These are phyloP conservation scores for Neocrepidodera transversa DNA, from an alignment of 2,888 invertebrate genomes.

Conservation along the genomic window DNA sequence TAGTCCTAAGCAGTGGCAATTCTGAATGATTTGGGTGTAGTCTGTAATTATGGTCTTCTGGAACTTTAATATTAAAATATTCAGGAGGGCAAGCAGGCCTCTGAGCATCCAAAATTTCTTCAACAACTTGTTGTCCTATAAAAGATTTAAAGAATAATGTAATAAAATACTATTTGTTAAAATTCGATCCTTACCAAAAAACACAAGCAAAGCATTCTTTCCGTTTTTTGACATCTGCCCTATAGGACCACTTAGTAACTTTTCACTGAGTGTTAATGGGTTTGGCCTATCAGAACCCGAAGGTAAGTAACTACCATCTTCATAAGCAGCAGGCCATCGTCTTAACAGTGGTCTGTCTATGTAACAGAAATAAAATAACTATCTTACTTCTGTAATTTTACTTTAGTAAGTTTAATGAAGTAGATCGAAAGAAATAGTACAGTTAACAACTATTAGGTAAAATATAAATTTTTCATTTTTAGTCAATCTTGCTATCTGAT, in stretches of 20 bases:
- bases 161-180: neutral
- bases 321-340: constrained; percentile 64
- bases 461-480: too few relatives aligned
- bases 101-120: constrained; percentile 69
- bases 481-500: too few relatives aligned
- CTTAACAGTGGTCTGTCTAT: constrained; percentile 64
- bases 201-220: constrained; percentile 66
- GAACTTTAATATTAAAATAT: constrained; percentile 66
- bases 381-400: too few relatives aligned
- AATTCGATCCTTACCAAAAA: constrained; percentile 61
- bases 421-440: too few relatives aligned
- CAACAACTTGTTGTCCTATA: constrained; percentile 68
- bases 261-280: constrained; percentile 63
- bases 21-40: constrained; percentile 51
- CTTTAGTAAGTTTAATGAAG: too few relatives aligned
- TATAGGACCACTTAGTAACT: constrained; percentile 59
- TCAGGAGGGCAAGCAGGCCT: constrained; percentile 68
- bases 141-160: constrained; percentile 1
- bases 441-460: too few relatives aligned
- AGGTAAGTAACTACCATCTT: constrained; percentile 65
- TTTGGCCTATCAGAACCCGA: constrained; percentile 62
- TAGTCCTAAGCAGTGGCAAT: constrained; percentile 65
- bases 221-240: constrained; percentile 60
- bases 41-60: constrained; percentile 58
- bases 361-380: neutral